Base-by-base conservation (phyloP, 2,113 vertebrate genomes). In the Xyrauchen texanus region DNA sequence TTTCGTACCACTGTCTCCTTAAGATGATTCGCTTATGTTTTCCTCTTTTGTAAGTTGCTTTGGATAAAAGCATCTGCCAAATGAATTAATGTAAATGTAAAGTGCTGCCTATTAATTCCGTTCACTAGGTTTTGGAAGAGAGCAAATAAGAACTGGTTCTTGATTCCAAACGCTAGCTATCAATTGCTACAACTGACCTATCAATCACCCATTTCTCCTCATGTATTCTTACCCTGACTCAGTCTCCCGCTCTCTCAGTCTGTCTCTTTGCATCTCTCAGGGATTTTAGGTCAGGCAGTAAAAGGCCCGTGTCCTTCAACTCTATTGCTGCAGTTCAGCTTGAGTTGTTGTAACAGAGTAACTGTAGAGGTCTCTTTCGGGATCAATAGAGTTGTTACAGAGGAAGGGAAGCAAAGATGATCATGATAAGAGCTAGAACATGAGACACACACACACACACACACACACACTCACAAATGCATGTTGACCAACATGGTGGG, bases 221-320 rank as follows among this genome's bases (percentile, higher is more conserved):
- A 1, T 34, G 21, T 34, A 34, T 34, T 34, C 42, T 53, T 72
- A 42, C 45, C 55, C 49, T 52, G 45, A 71, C 15, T 13, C 52
- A 7, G 3, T 49, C 53, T 66, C 42, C 68, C 34, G 76, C 63
- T 77, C 53, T 53, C 49, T n/a, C n/a, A n/a, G 47, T 65, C 9
- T n/a, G 62, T 67, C 47, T 46, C 69, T 2, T 42, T 12, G 45
- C 34, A 7, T 52, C 58, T 60, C 47, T 63, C 61, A 63, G 73
- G 62, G 61, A 52, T 76, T 76, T 64, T 65, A 65, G 61, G 73
- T 76, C 61, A 15, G 73, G 47, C 73, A 65, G 49, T 64, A 55
- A 76, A 65, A 76, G 61, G 61, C 73, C 62, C 51, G 73, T 76
- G 73, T 76, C 61, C 61, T 64, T 44, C 51, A 65, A 53, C 61